phyloP scores from a whole-genome alignment of 2,888 invertebrate genomes.

The Iselma pallidipennis region DNA sequence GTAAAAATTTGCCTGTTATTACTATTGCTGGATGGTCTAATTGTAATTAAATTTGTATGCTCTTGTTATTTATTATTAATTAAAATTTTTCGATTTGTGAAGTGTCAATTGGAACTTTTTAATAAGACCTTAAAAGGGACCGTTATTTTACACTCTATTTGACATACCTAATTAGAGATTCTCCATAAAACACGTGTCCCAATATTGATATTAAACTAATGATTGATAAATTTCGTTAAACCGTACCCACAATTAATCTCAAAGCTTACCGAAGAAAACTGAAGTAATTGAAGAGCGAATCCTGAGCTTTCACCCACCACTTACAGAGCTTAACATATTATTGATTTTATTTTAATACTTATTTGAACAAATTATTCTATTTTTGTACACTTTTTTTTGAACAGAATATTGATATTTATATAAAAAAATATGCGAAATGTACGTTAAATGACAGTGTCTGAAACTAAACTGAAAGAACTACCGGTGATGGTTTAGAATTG shows the following conservation, averaged over 20 bases:
- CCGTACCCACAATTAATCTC: too few species aligned
- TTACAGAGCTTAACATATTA: too few species aligned
- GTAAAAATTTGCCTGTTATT: too few species aligned
- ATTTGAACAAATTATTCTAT: constrained; percentile 5
- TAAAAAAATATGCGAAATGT: neutral
- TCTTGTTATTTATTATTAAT: neutral
- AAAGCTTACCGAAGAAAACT: too few species aligned
- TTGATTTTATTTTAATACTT: too few species aligned
- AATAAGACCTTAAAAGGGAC: neutral
- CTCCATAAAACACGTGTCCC: neutral
- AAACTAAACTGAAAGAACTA: constrained; percentile 20
- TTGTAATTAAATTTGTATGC: neutral
- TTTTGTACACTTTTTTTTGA: neutral
- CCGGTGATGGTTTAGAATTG: constrained; percentile 12
- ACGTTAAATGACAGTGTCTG: constrained; percentile 19
- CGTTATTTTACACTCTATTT: constrained; percentile 23
- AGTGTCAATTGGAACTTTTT: constrained; percentile 4
- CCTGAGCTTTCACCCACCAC: too few species aligned
- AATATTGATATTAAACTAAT: neutral
- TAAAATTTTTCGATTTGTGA: neutral
- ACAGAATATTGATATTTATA: too few species aligned
- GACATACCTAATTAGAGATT: constrained; percentile 5
- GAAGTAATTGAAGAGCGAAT: too few species aligned
- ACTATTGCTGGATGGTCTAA: neutral
- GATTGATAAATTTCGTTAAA: too few species aligned